Evolutionary conservation across 2,888 invertebrate genomes (phyloP).

Genomic region (Synergus itoensis): DNA sequence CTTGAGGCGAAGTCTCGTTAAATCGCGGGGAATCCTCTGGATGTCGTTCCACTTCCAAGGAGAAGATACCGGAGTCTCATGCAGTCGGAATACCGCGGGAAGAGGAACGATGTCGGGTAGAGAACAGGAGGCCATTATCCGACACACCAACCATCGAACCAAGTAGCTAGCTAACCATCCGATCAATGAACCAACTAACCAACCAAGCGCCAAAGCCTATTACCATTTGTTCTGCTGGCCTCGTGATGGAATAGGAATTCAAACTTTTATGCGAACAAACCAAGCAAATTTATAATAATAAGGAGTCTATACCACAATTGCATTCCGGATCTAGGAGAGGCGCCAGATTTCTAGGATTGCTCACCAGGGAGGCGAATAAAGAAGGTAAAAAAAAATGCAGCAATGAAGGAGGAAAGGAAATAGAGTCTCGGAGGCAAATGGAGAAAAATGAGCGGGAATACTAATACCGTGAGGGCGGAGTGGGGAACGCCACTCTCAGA

Average conservation of each 20-base stretch:
- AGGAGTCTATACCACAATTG: constrained; percentile 46
- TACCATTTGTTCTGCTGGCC: constrained; percentile 65
- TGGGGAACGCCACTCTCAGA: not conserved
- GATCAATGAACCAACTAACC: constrained; percentile 48
- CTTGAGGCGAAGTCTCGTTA: constrained; percentile 47
- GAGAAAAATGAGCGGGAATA: constrained; percentile 36
- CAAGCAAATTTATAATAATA: constrained; percentile 66
- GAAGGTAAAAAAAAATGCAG: not conserved
- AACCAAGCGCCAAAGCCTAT: constrained; percentile 57
- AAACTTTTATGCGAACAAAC: constrained; percentile 59
- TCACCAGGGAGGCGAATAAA: not conserved
- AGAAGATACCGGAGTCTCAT: constrained; percentile 46
- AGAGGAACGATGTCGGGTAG: constrained; percentile 48
- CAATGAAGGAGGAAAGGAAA: constrained; percentile 26
- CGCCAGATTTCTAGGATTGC: constrained; percentile 16
- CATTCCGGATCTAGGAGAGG: constrained; percentile 23
- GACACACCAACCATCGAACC: constrained; percentile 59
- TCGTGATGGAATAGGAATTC: constrained; percentile 65
- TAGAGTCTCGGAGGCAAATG: constrained; percentile 9
- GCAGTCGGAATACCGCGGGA: constrained; percentile 46
- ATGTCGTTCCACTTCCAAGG: constrained; percentile 47
- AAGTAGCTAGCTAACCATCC: constrained; percentile 44
- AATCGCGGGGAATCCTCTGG: constrained; percentile 46
- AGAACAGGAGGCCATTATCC: constrained; percentile 63
- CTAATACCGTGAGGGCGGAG: not conserved